Percentiles rank a stretch among this genome's conserved stretches.
These are phyloP conservation scores for Pandemis cinnamomeana DNA, from an alignment of 2,888 invertebrate genomes.

Conservation along the genomic window DNA sequence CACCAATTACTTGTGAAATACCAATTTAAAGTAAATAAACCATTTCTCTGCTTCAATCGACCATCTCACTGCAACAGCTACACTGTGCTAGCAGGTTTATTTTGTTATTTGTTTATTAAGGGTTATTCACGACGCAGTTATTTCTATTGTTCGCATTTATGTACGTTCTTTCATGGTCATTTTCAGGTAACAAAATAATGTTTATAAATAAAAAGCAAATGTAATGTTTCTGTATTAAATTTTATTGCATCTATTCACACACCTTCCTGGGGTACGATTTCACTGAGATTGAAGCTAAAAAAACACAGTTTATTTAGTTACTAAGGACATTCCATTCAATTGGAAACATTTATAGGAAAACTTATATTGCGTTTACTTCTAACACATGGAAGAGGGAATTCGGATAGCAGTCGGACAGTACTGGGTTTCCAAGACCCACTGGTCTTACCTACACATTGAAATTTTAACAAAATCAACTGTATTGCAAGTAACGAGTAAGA, in stretches of 20 bases:
- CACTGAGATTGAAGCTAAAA: constrained; percentile 72
- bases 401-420: constrained; percentile 12
- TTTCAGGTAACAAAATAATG: constrained; percentile 9
- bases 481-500: not conserved
- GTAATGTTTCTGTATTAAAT: constrained; percentile 81
- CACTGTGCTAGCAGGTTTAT: not conserved
- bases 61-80: too few relatives aligned
- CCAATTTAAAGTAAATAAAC: too few relatives aligned
- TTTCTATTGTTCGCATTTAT: constrained; percentile 5
- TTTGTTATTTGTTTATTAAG: constrained; percentile 9
- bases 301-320: constrained; percentile 50
- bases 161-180: not conserved
- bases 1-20: too few relatives aligned
- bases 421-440: constrained; percentile 15
- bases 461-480: not conserved
- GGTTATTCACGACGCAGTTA: not conserved
- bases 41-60: too few relatives aligned
- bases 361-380: constrained; percentile 31
- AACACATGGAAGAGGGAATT: constrained; percentile 35
- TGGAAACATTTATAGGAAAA: constrained; percentile 13
- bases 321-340: constrained; percentile 16
- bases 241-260: constrained; percentile 87
- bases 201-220: constrained; percentile 51
- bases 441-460: not conserved
- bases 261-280: constrained; percentile 77